Conservation (phyloP, 2,888 invertebrate species). For the Lithophane leautieri region DNA sequence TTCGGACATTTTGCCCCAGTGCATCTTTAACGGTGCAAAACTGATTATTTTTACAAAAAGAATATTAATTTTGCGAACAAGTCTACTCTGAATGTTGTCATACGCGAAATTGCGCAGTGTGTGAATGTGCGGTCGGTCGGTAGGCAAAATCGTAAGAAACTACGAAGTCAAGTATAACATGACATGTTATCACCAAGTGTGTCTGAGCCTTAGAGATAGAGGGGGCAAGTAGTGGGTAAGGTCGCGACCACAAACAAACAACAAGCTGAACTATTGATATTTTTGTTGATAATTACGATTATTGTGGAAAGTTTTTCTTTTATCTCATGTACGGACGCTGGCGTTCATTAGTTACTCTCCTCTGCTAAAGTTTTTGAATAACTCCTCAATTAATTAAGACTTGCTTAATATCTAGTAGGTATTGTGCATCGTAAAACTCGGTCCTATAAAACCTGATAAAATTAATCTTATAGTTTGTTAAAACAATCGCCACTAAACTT, state of each 20-base stretch:
- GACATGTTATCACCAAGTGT: conserved; percentile 23
- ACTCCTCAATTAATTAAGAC: not conserved
- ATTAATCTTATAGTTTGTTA: not conserved
- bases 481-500: not conserved
- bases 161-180: conserved; percentile 13
- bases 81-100: not conserved
- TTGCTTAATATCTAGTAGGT: not conserved
- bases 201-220: conserved; percentile 24
- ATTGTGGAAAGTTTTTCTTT: conserved; percentile 39
- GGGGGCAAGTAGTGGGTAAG: conserved; percentile 46
- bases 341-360: not conserved
- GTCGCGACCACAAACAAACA: conserved; percentile 45
- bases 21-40: not conserved
- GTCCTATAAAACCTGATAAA: not conserved
- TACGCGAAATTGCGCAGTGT: not conserved
- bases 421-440: not conserved
- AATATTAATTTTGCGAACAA: not conserved
- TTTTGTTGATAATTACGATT: conserved; percentile 20
- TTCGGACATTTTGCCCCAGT: no score
- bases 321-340: not conserved
- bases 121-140: not conserved
- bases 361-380: not conserved
- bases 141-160: not conserved
- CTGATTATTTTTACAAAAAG: no score
- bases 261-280: conserved; percentile 26